Evolutionary conservation across 1,140 invertebrate species (phyloP), one percentile per base, ranked within the genome.

Genomic region (Hyphantria cunea): DNA sequence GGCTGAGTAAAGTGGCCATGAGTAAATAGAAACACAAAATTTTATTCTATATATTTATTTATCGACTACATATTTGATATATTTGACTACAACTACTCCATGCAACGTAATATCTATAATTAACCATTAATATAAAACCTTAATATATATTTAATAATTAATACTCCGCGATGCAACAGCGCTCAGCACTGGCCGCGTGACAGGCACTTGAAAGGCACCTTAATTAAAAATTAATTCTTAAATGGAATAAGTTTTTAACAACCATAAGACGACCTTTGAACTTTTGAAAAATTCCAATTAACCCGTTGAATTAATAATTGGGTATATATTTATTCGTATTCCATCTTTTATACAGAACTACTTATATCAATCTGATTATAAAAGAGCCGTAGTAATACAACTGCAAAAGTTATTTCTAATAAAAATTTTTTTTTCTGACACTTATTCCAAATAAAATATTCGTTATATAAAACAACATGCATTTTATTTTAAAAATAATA

Each of bases 101-200:
- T 78, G 71, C 63, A 66, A 56, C 61, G 65, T 54, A 64, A 51
- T 44, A 58, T 72, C 56, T 60, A n/a, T 49, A 58, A 41, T 48
- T 32, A 17, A 65, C 55, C 51, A 54, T 45, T 17, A 60, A 55
- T 53, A 56, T 49, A 47, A 66, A 69, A 66, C 54, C 56, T 75
- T 67, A 67, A 1, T 55, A 73, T 69, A 68, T 65, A 61, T 60
- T 54, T 55, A 25, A 60, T 70, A 66, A 53, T 55, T 76, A 74
- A 79, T 81, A 83, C 80, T 83, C 79, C 78, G 64, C 68, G 65
- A 64, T 42, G 71, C 74, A 82, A 81, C 75, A 72, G 76, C 72
- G 55, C 56, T 8, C 8, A 51, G 31, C 37, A 42, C 7, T 50
- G 56, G 56, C 37, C 56, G 56, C 49, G 56, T 49, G 1, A 31